These are phyloP conservation scores for Okapia johnstoni DNA, from an alignment of 2,113 vertebrate species.

Conservation along the genomic window DNA sequence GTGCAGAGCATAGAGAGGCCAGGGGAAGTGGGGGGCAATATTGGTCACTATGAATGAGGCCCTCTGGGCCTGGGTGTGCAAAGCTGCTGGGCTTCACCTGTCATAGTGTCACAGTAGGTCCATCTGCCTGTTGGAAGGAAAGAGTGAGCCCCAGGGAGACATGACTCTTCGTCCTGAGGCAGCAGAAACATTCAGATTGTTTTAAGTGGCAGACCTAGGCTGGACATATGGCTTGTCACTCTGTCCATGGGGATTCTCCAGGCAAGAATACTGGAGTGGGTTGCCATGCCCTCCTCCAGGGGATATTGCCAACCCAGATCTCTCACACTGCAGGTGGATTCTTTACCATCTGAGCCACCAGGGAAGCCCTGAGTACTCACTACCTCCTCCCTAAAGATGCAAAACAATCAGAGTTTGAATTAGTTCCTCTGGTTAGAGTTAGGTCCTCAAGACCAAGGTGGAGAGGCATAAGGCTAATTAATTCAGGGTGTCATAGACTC, in stretches of 20 bases:
- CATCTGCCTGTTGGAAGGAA: neutral
- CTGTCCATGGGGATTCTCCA: neutral
- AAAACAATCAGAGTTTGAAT: neutral
- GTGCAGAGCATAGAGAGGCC: accelerated
- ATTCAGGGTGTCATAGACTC: neutral
- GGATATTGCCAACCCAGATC: neutral
- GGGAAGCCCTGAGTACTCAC: neutral
- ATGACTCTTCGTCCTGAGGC: neutral
- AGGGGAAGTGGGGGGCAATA: neutral
- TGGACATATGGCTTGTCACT: neutral
- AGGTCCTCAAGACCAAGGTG: neutral
- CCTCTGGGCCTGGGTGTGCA: neutral
- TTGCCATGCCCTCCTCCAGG: neutral
- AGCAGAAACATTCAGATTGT: neutral
- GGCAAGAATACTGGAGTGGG: neutral
- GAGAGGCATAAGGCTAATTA: neutral
- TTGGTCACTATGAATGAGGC: neutral
- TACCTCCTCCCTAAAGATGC: neutral
- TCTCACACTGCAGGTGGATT: neutral
- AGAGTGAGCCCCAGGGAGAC: neutral
- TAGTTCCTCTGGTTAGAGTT: neutral
- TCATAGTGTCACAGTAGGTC: neutral
- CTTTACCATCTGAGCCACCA: neutral
- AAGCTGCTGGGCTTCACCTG: neutral
- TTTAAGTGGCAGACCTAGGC: neutral